A percentile compares a stretch with the other conserved stretches of the same genome.
Evolutionary conservation across 2,797 vertebrate species (phyloP).

Genomic region (Coregonus ussuriensis): DNA sequence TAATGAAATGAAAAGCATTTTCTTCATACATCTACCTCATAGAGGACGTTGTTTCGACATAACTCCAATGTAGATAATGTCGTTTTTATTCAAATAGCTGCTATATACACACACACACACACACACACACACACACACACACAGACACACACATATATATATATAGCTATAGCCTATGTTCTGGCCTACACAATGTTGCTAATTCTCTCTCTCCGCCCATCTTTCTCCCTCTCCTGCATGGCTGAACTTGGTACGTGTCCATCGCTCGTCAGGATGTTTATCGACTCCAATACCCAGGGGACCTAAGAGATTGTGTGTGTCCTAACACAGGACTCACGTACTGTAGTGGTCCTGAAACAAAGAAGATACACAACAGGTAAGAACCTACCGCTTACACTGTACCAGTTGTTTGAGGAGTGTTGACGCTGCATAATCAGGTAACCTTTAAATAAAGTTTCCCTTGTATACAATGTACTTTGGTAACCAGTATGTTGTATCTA

Average conservation of each 20-base stretch:
- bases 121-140: constrained; percentile 13
- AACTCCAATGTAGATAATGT: constrained; percentile 24
- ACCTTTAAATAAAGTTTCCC: neutral
- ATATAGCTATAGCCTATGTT: constrained; percentile 29
- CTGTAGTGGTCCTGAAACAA: constrained; percentile 76
- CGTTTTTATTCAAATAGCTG: constrained; percentile 15
- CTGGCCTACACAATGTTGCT: constrained; percentile 22
- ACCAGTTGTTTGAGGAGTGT: neutral
- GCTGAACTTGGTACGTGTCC: neutral
- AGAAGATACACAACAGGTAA: neutral
- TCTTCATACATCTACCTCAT: constrained; percentile 17
- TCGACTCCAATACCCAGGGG: constrained; percentile 3
- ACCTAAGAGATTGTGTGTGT: neutral
- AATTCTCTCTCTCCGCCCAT: neutral
- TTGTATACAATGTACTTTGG: neutral
- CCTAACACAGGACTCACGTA: constrained; percentile 57
- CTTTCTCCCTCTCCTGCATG: constrained; percentile 6
- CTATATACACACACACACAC: neutral
- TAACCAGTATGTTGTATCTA: neutral
- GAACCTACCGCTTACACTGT: neutral
- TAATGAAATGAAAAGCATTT: constrained; percentile 12
- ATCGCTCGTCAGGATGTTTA: constrained; percentile 7
- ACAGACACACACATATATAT: neutral
- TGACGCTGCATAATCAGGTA: neutral
- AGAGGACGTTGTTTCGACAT: constrained; percentile 4